Percentiles rank a stretch among this genome's conserved stretches.
phyloP scores from a whole-genome alignment of 2,113 vertebrate species.

The Bufo gargarizans region DNA sequence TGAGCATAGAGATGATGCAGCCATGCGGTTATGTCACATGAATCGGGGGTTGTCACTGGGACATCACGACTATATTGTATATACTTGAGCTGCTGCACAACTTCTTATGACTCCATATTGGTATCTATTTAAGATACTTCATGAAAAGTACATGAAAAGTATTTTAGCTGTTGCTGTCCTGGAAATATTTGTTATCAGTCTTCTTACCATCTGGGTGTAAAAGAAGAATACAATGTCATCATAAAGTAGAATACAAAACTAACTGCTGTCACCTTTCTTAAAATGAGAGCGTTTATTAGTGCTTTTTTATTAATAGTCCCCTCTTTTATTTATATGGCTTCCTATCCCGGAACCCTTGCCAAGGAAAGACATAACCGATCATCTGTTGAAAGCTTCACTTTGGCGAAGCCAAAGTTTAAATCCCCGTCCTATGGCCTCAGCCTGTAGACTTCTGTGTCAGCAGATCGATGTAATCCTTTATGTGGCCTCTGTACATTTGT shows the following conservation, averaged over 20 bases:
- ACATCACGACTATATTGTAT: background rate
- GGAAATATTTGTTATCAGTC: no score
- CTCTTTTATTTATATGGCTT: background rate
- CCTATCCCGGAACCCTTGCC: slow-evolving; percentile 58
- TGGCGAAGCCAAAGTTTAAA: slow-evolving; percentile 26
- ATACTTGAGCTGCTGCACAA: background rate
- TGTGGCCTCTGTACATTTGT: slow-evolving; percentile 52
- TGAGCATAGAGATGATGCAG: no score
- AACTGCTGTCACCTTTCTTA: background rate
- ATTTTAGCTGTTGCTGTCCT: background rate
- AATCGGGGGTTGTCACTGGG: background rate
- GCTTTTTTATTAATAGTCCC: background rate
- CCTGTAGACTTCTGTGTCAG: slow-evolving; percentile 46
- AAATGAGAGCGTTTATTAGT: background rate
- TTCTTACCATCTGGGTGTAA: background rate
- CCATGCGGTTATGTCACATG: no score
- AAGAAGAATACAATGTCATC: background rate
- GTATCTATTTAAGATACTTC: background rate
- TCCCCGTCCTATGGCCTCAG: slow-evolving; percentile 41
- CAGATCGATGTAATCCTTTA: slow-evolving; percentile 52
- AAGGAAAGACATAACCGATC: slow-evolving; percentile 50
- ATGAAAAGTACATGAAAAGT: background rate
- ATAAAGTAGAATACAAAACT: background rate
- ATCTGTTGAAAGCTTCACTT: slow-evolving; percentile 14
- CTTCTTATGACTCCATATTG: background rate